Conservation (phyloP, 2,113 vertebrate genomes). For the Phyllopteryx taeniolatus region DNA sequence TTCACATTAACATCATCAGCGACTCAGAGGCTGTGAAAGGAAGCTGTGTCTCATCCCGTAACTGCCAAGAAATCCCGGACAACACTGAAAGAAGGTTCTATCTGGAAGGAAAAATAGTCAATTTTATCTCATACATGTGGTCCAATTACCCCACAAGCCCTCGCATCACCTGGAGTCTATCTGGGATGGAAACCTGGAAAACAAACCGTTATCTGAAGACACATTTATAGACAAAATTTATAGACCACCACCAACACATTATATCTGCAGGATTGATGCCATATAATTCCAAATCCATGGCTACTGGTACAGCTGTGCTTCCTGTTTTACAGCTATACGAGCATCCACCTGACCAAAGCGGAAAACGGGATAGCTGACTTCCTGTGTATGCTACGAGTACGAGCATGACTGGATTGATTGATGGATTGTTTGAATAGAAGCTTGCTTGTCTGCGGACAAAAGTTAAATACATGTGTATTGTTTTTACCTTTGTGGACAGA, state of each 20-base stretch:
- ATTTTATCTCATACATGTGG: constrained; percentile 3
- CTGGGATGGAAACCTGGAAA: constrained; percentile 4
- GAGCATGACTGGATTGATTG: too few species aligned
- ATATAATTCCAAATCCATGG: background rate
- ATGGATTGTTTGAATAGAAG: too few species aligned
- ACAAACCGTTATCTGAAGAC: background rate
- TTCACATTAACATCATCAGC: constrained; percentile 46
- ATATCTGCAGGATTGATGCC: background rate
- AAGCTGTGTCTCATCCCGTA: constrained; percentile 37
- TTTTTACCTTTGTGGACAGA: too few species aligned
- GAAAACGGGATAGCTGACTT: too few species aligned
- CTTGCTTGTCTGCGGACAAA: too few species aligned
- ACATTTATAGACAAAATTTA: background rate
- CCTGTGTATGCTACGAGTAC: too few species aligned
- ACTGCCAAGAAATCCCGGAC: constrained; percentile 31
- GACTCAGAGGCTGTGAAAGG: constrained; percentile 35
- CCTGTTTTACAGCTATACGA: background rate
- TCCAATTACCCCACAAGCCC: constrained; percentile 22
- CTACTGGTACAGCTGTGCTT: background rate
- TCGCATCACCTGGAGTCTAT: constrained; percentile 29
- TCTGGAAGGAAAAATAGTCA: constrained; percentile 10
- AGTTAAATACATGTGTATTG: too few species aligned
- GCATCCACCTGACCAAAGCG: background rate
- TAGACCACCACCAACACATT: background rate
- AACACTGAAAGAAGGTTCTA: constrained; percentile 16